Base-by-base conservation (phyloP, 2,113 vertebrate species). In the Meles meles region DNA sequence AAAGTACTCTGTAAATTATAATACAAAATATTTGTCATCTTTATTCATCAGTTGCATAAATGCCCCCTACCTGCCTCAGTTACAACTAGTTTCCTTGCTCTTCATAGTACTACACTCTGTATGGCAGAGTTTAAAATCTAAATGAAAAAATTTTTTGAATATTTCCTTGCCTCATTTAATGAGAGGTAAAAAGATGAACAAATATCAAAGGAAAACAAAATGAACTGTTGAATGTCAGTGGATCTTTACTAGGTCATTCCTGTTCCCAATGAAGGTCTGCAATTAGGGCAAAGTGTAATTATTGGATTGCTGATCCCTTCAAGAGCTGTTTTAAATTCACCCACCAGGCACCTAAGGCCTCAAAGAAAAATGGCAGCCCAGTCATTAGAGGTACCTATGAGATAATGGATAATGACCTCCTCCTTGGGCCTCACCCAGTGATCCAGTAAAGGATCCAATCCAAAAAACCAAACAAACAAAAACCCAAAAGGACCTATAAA, bases 131-230 rank as follows among this genome's bases (percentile, higher is more conserved):
- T 93, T 88, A 79, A 79, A 63, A 92, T 76, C 59, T 59, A 72
- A 76, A 91, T 85, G n/a, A 76, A 80, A 90, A 5, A 57, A 52
- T 34, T 14, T 72, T 34, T 14, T 72, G 23, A 23, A 42, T 37
- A 87, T 42, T 13, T 61, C 55, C 82, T 84, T 52, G 7, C 4
- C 7, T 93, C 34, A 63, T 27, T 92, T 69, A 93, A 31, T 29
- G 83, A 85, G 29, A 89, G 23, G 49, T 44, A 95, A 37, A 96
- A 86, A 87, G 67, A 95, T 55, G 21, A 39, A 42, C 37, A 59
- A 71, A 77, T 72, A 67, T 47, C 34, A 72, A 65, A 93, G n/a
- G 49, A 92, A 85, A 93, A 88, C 23, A 84, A 90, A 92, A 80
- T 80, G 21, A 80, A 92, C 5, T 92, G 12, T 11, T 95, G 34